These are phyloP conservation scores for Dilophus febrilis DNA, from an alignment of 2,888 invertebrate genomes.

Conservation along the genomic window DNA sequence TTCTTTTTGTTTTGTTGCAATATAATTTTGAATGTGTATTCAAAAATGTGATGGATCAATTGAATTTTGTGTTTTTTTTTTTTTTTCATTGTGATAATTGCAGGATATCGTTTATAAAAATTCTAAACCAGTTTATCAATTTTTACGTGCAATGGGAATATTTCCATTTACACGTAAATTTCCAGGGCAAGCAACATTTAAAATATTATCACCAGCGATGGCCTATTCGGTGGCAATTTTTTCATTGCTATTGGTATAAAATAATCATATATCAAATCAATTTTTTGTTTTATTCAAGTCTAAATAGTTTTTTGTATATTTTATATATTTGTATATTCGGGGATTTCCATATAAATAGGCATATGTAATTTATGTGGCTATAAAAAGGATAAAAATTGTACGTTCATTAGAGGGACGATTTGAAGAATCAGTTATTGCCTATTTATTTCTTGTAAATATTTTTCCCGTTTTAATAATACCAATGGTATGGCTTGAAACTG, in stretches of 20 bases:
- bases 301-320: too few relatives aligned
- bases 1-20: background rate
- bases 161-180: slow-evolving; percentile 39
- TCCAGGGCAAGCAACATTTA: slow-evolving; percentile 33
- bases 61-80: background rate
- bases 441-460: slow-evolving; percentile 54
- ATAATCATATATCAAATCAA: slow-evolving; percentile 8
- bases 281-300: too few relatives aligned
- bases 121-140: slow-evolving; percentile 31
- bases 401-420: slow-evolving; percentile 46
- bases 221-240: slow-evolving; percentile 39
- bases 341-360: slow-evolving; percentile 17
- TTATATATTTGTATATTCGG: slow-evolving; percentile 1
- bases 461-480: slow-evolving; percentile 46
- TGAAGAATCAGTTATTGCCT: slow-evolving; percentile 59
- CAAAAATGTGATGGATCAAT: background rate
- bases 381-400: slow-evolving; percentile 42
- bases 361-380: slow-evolving; percentile 43
- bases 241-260: slow-evolving; percentile 21
- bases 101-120: slow-evolving; percentile 30
- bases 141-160: slow-evolving; percentile 39
- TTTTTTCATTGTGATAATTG: background rate
- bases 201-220: slow-evolving; percentile 36
- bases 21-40: background rate
- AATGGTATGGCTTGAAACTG: slow-evolving; percentile 47